A percentile compares a stretch with the other conserved stretches of the same genome.
phyloP scores from a whole-genome alignment of 2,797 vertebrate species.

The Phataginus tricuspis region DNA sequence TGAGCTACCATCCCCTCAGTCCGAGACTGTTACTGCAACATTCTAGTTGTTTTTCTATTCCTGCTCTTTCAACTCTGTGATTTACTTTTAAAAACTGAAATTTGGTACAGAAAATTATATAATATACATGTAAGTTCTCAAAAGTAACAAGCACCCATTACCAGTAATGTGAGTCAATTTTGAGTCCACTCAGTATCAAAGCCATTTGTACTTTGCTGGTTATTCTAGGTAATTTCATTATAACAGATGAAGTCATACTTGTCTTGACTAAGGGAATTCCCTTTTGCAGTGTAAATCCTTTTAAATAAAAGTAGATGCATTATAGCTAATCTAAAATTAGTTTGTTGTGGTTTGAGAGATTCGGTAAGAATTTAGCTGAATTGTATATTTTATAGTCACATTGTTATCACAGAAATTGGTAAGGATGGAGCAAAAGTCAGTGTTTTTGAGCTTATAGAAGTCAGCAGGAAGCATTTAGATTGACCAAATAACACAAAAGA shows the following conservation, averaged over 20 bases:
- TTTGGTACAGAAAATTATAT: neutral
- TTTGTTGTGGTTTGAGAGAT: constrained; percentile 12
- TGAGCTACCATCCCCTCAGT: neutral
- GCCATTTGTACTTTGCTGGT: neutral
- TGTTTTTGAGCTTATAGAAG: neutral
- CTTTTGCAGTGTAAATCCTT: neutral
- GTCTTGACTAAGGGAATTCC: neutral
- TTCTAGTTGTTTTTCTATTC: neutral
- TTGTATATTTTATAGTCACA: neutral
- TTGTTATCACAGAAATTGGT: neutral
- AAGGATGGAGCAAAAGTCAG: constrained; percentile 2
- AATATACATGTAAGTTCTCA: neutral
- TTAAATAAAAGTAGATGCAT: neutral
- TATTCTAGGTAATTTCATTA: neutral
- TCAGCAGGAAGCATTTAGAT: neutral
- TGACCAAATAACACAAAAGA: neutral
- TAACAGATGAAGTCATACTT: neutral
- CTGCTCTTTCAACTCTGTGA: neutral
- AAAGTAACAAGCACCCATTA: neutral
- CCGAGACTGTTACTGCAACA: neutral
- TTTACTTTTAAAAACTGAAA: neutral
- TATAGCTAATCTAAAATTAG: constrained; percentile 37
- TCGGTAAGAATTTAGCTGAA: neutral
- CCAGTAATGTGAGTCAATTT: neutral
- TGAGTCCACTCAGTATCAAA: neutral